Evolutionary conservation across 2,888 invertebrate genomes (phyloP).

Genomic region (Aphrophora alni): DNA sequence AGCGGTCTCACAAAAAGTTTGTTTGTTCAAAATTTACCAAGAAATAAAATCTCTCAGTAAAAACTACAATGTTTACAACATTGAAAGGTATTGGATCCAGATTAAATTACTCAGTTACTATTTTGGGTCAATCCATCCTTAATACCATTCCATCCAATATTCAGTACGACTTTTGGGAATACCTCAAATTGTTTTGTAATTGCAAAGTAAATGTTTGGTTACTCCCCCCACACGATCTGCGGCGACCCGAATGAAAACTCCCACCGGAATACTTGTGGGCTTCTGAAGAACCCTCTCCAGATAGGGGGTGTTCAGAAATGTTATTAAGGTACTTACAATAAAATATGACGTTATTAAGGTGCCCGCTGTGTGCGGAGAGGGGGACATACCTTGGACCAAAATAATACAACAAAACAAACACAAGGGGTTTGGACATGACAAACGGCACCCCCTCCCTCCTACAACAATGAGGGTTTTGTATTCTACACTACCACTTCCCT

Average conservation of each 20-base stretch:
- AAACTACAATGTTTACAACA: no score
- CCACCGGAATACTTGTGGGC: not conserved
- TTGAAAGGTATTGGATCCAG: no score
- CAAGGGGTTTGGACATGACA: not conserved
- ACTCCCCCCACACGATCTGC: not conserved
- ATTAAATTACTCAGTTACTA: no score
- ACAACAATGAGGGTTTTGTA: no score
- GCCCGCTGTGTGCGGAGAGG: not conserved
- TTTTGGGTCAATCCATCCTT: no score
- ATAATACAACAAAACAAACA: not conserved
- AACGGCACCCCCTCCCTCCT: not conserved
- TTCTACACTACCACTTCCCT: not conserved
- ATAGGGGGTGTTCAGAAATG: not conserved
- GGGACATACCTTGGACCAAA: not conserved
- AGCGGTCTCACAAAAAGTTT: no score
- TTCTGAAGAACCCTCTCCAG: no score
- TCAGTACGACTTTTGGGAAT: not conserved
- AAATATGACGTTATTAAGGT: conserved; percentile 2
- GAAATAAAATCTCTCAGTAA: no score
- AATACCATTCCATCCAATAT: no score
- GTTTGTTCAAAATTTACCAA: no score
- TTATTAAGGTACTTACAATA: not conserved
- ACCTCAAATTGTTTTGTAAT: not conserved
- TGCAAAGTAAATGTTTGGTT: not conserved
- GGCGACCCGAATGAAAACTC: not conserved